Evolutionary conservation across 2,797 vertebrate species (phyloP).

Genomic region (Danio tinwini): DNA sequence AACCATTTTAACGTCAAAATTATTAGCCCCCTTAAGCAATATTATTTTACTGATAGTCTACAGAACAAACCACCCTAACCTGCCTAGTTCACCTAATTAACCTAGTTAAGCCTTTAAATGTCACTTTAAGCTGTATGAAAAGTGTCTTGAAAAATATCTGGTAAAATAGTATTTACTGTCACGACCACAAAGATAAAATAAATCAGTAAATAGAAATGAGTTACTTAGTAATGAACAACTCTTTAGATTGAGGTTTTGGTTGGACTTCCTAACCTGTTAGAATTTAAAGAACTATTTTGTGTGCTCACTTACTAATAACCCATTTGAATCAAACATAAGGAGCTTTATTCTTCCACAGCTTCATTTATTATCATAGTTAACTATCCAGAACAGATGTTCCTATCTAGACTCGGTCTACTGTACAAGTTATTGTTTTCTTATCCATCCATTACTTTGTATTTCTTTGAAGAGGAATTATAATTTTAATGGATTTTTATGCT

Average conservation of each 20-base stretch:
- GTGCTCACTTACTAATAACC: not conserved
- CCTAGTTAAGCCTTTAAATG: too few species aligned
- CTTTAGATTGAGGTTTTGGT: conserved; percentile 17
- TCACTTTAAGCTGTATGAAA: too few species aligned
- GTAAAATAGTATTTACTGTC: too few species aligned
- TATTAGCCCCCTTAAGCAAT: too few species aligned
- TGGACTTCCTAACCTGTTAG: conserved; percentile 23
- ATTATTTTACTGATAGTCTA: too few species aligned
- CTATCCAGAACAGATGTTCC: conserved; percentile 43
- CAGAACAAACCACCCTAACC: too few species aligned
- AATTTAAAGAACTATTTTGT: conserved; percentile 19
- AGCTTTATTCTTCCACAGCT: conserved; percentile 6
- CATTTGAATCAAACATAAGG: conserved; percentile 19
- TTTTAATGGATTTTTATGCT: conserved; percentile 42
- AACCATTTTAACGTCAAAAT: too few species aligned
- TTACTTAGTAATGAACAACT: too few species aligned
- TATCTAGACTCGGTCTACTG: conserved; percentile 16
- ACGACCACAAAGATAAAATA: too few species aligned
- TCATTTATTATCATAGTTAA: conserved; percentile 29
- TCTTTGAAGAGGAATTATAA: conserved; percentile 37
- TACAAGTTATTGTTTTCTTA: conserved; percentile 24
- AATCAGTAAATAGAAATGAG: too few species aligned
- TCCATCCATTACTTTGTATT: conserved; percentile 28
- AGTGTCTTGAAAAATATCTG: too few species aligned
- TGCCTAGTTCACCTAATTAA: too few species aligned